Base-by-base conservation (phyloP, 2,113 vertebrate genomes). In the Donacobius atricapilla region DNA sequence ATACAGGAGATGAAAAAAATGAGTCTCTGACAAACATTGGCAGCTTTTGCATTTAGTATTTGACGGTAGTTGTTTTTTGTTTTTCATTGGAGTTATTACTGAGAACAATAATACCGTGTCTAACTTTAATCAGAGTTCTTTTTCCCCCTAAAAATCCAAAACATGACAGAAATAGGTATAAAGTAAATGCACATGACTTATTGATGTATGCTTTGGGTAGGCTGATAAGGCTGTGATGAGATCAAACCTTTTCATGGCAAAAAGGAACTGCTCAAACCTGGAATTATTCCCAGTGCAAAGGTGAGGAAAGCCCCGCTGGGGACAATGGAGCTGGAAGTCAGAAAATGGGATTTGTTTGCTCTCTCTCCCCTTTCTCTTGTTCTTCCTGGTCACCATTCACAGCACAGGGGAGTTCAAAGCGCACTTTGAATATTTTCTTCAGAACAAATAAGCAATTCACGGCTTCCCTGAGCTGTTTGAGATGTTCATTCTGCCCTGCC, bases 391-490 rank as follows among this genome's bases (percentile, higher is more conserved):
- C 63, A 25, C 88, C 75, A 14, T 89, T 96, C 64, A 61, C 63
- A 72, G 58, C 87, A 15, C 87, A 73, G 96, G 88, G 50, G 73
- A 89, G 87, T 97, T 98, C 94, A 97, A 98, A 97, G 91, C 82
- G 53, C 80, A 78, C 50, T 89, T 21, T 75, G 86, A 91, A 93
- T 93, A 7, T 60, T 58, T 87, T 85, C 77, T 97, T 91, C 91
- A 40, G 92, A 95, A 91, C 79, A 86, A 92, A 84, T 31, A 25
- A 86, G 76, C 69, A 80, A 80, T 96, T 92, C 91, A 12, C 73
- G 83, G 51, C 90, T 96, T 83, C 72, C 93, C 65, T 37, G 77
- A 63, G 81, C 83, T 20, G 24, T 33, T 91, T 18, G 76, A 48
- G 73, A 5, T 77, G 80, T 83, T 95, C 31, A 1, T 75, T 90